Evolutionary conservation across 2,113 vertebrate species (phyloP).

Genomic region (Lanius ludovicianus): DNA sequence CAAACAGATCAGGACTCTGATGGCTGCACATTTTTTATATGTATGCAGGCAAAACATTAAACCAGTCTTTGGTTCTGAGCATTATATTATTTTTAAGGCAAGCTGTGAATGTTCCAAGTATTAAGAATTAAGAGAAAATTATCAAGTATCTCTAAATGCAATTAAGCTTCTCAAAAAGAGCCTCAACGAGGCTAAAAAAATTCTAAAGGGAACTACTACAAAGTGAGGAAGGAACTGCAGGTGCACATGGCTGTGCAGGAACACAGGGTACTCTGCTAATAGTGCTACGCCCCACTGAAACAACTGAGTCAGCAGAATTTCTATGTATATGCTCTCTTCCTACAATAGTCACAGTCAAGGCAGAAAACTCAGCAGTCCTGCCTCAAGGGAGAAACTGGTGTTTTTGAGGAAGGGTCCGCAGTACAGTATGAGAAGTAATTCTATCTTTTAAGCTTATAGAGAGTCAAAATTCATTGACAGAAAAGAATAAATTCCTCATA

Average conservation of each 20-base stretch:
- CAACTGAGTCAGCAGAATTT: conserved; percentile 59
- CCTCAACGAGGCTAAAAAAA: background rate
- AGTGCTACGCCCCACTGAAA: conserved; percentile 49
- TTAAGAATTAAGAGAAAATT: background rate
- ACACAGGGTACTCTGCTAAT: conserved; percentile 61
- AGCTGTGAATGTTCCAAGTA: background rate
- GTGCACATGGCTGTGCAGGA: conserved; percentile 44
- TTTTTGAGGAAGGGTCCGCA: background rate
- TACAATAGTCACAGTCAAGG: conserved; percentile 12
- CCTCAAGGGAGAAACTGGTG: background rate
- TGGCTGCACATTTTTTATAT: background rate
- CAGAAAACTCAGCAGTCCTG: conserved; percentile 30
- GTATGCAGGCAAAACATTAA: background rate
- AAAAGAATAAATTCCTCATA: background rate
- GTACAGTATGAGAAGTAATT: background rate
- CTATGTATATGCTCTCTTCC: conserved; percentile 61
- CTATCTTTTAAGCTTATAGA: background rate
- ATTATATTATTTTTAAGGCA: background rate
- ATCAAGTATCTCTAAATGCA: conserved; percentile 7
- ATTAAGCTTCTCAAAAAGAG: background rate
- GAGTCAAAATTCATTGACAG: background rate
- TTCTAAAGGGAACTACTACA: conserved; percentile 44
- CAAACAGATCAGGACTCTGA: background rate
- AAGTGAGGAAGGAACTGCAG: conserved; percentile 63
- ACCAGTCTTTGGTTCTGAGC: background rate